A percentile compares a stretch with the other conserved stretches of the same genome.
phyloP scores from a whole-genome alignment of 2,888 invertebrate species.

The Watsonalla cultraria region DNA sequence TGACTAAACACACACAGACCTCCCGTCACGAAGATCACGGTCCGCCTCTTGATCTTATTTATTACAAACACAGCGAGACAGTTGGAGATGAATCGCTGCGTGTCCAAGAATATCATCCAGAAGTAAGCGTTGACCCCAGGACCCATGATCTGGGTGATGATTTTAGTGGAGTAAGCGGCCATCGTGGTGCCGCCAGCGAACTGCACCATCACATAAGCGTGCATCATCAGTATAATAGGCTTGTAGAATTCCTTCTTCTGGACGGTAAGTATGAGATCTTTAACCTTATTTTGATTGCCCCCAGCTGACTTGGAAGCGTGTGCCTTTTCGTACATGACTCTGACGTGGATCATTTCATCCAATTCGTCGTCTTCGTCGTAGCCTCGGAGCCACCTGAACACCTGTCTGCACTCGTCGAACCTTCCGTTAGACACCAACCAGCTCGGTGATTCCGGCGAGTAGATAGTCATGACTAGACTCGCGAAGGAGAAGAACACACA shows the following conservation, averaged over 20 bases:
- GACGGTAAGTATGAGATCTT: conserved; percentile 27
- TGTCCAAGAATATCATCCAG: conserved; percentile 81
- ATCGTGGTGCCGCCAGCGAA: conserved; percentile 83
- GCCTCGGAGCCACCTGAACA: conserved; percentile 78
- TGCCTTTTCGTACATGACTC: conserved; percentile 35
- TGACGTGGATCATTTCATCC: conserved; percentile 47
- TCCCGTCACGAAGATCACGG: conserved; percentile 78
- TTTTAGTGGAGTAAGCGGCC: conserved; percentile 81
- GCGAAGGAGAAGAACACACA: conserved; percentile 61
- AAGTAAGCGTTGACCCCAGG: conserved; percentile 78
- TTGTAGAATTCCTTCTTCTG: conserved; percentile 72
- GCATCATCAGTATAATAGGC: conserved; percentile 77
- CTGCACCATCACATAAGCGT: conserved; percentile 80
- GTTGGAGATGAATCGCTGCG: conserved; percentile 78
- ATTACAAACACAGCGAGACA: conserved; percentile 78
- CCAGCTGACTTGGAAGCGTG: conserved; percentile 19
- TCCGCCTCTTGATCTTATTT: conserved; percentile 77
- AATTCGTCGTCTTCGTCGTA: conserved; percentile 52
- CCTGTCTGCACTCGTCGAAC: conserved; percentile 68
- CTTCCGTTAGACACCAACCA: conserved; percentile 78
- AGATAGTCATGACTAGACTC: conserved; percentile 55
- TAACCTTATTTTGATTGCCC: conserved; percentile 17
- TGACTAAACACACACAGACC: conserved; percentile 76
- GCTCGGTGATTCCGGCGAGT: conserved; percentile 79
- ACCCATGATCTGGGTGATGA: conserved; percentile 77